Base-by-base conservation (phyloP, 2,797 vertebrate genomes). In the Zalophus californianus region DNA sequence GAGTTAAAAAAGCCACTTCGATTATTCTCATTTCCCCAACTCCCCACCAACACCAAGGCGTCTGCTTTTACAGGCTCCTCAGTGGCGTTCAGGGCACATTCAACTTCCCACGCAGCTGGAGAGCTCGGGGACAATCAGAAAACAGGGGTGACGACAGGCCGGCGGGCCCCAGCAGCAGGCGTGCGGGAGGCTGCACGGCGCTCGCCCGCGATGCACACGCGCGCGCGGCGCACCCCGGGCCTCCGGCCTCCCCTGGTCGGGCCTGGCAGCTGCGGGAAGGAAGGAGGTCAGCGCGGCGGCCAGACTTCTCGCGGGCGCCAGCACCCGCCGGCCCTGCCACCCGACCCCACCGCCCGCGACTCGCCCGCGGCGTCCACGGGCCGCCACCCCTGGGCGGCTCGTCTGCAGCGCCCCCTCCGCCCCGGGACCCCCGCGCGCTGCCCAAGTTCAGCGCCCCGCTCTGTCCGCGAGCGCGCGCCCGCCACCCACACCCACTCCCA, bases 1-100 rank as follows among this genome's bases (percentile, higher is more conserved):
- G 86, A 96, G 89, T 94, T 94, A 35, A 72, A 78, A 97, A 90
- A 70, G 88, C 95, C 96, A 90, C 84, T 96, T 86, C 23, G 89
- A 85, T 91, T 93, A 85, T 91, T 93, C 41, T 79, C 66, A 88
- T 94, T 89, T 96, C 54, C 66, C 70, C 90, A 89, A 91, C 87
- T 96, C 87, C 86, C 73, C 20, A 77, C 75, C 84, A 64, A 86
- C 13, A 88, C 50, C 32, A 70, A 95, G 68, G 64, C 23, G 13
- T 70, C 82, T 82, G 87, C 48, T 92, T 88, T 50, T 14, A 32
- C 50, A 41, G 87, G 68, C 70, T 90, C 58, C 50, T 83, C 9
- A 13, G 75, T 73, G 83, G 32, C 52, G 86, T 75, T 83, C 27
- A 6, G 54, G n/a, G 56, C 32, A n/a, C 88, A 86, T 83, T 73